Conservation (phyloP, 2,113 vertebrate species). For the Passerina amoena region DNA sequence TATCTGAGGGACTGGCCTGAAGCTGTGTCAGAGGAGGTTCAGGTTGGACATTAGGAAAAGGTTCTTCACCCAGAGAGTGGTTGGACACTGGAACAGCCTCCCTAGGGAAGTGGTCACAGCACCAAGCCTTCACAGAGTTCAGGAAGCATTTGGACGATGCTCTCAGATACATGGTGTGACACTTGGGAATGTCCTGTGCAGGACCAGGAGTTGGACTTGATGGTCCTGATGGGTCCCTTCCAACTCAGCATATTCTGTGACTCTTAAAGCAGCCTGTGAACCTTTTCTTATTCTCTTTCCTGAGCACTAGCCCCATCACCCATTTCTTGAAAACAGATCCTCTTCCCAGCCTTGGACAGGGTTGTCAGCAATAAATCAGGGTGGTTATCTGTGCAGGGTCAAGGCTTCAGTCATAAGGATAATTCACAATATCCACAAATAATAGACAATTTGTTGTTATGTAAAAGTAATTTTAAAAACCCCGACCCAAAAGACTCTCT, state of each 20-base stretch:
- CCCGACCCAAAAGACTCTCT: not conserved
- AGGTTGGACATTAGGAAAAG: not conserved
- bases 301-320: not conserved
- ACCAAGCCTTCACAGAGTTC: not conserved
- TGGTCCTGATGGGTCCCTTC: not conserved
- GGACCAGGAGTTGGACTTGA: not conserved
- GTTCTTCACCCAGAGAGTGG: not conserved
- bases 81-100: not conserved
- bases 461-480: not conserved
- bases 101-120: not conserved
- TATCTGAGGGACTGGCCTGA: not conserved
- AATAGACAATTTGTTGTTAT: not conserved
- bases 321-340: not conserved
- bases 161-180: not conserved
- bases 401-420: not conserved
- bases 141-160: not conserved
- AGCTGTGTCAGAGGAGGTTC: not conserved
- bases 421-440: not conserved
- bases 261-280: not conserved
- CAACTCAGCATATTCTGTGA: not conserved
- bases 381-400: not conserved
- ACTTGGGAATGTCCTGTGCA: not conserved
- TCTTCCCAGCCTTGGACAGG: not conserved
- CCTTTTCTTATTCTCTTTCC: not conserved
- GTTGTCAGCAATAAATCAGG: not conserved